A percentile compares a stretch with the other conserved stretches of the same genome.
phyloP scores from a whole-genome alignment of 1,140 invertebrate genomes.

The Dufourea novaeangliae region DNA sequence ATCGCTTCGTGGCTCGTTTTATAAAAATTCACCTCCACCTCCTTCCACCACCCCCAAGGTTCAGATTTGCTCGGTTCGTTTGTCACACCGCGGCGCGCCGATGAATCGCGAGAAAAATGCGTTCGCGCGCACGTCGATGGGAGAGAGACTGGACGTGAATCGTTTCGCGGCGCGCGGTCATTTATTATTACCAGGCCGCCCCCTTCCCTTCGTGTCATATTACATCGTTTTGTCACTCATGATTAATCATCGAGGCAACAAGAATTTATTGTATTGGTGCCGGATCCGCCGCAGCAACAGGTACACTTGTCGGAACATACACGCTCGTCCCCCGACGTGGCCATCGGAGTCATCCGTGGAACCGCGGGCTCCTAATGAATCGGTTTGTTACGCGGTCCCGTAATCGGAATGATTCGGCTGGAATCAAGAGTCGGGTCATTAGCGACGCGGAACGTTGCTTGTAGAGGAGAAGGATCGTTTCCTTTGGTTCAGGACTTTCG shows the following conservation, averaged over 20 bases:
- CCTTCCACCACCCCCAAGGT: background rate
- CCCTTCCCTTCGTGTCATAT: slow-evolving; percentile 58
- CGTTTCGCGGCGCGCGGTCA: slow-evolving; percentile 42
- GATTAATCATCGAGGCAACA: slow-evolving; percentile 64
- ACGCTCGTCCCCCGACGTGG: slow-evolving; percentile 18
- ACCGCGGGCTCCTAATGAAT: slow-evolving; percentile 38
- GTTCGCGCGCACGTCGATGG: background rate
- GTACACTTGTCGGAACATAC: slow-evolving; percentile 54
- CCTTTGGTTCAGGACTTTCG: too few relatives aligned
- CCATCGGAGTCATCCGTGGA: slow-evolving; percentile 56
- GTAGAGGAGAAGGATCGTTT: background rate
- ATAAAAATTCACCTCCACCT: background rate
- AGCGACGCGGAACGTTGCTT: background rate
- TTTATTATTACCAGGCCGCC: slow-evolving; percentile 56
- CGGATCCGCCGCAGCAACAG: slow-evolving; percentile 59
- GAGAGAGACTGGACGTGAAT: slow-evolving; percentile 30
- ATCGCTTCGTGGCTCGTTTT: background rate
- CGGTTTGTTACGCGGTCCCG: slow-evolving; percentile 4
- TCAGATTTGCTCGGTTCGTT: background rate
- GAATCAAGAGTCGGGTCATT: slow-evolving; percentile 15
- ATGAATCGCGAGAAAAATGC: slow-evolving; percentile 47
- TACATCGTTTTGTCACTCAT: slow-evolving; percentile 61
- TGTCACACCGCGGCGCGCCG: slow-evolving; percentile 13
- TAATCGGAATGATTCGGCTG: slow-evolving; percentile 36
- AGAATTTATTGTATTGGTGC: slow-evolving; percentile 64